Evolutionary conservation across 2,113 vertebrate species (phyloP), one percentile per base, ranked within the genome.

Genomic region (Holacanthus passer): DNA sequence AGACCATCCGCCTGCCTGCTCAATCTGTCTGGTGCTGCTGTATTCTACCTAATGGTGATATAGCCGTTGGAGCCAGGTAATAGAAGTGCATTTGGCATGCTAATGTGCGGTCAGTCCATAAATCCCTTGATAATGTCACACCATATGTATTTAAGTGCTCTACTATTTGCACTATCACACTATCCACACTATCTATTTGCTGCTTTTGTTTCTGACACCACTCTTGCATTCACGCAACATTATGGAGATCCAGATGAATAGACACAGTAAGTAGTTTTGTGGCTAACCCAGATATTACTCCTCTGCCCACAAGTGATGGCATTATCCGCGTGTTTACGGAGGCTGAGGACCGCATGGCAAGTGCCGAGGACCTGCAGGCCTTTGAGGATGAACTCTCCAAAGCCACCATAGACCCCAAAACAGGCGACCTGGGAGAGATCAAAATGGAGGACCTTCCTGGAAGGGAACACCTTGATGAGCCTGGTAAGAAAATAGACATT

Each of bases 21-120:
- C 98, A 99, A 87, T 99, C 98, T n/a, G 91, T 99, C 10, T 99
- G 98, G 98, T 98, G 97, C 93, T 98, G 97, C 91, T 99, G 98
- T 88, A 95, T 99, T 43, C 91, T 99, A 66, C 95, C 96, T 58
- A 98, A 98, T 77, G 96, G 96, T 50, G 98, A 99, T 84, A 96
- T 99, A 1, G 98, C 95, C 55, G 95, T 97, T 58, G 98, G 98
- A 77, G 96, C 97, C 74, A 99, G 98, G 98, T 99, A 97, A 90
- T 2, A 16, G 37, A 20, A 22, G 41, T 77, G 20, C 17, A 27
- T 73, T 60, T 47, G 41, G 29, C 24, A 63, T 55, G 3, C 16
- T 60, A 5, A 22, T 19, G 41, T 69, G 16, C 20, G 31, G 32
- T 47, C 32, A 11, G 7, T 39, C 31, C 14, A 14, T 53, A 27